phyloP scores from a whole-genome alignment of 2,113 vertebrate genomes.

The Mola mola region DNA sequence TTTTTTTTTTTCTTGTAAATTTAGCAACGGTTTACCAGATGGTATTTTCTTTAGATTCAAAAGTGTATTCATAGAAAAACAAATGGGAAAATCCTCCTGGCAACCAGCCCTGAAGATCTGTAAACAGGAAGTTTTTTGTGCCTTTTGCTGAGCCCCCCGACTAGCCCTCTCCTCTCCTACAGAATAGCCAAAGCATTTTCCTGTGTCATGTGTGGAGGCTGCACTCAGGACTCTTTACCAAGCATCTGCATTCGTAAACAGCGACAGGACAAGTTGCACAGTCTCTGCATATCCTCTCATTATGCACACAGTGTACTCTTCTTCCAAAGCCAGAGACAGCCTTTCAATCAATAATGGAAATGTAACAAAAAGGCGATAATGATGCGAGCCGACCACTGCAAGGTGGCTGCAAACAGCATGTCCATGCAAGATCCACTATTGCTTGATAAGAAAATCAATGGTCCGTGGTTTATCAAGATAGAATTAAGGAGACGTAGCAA shows the following conservation, averaged over 20 bases:
- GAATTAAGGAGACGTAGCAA: background rate
- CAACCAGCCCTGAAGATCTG: too few species aligned
- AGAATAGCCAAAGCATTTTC: background rate
- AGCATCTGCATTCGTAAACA: too few species aligned
- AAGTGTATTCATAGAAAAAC: too few species aligned
- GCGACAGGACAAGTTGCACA: too few species aligned
- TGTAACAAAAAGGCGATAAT: constrained; percentile 15
- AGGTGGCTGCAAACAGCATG: constrained; percentile 5
- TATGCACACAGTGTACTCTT: constrained; percentile 2
- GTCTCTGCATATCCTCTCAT: background rate
- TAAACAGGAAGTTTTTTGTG: constrained; percentile 17
- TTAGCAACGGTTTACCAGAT: constrained; percentile 6
- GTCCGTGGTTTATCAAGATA: background rate
- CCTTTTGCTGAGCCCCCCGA: background rate
- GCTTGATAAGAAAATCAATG: background rate
- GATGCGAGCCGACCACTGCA: background rate
- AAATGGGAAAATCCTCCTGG: constrained; percentile 8
- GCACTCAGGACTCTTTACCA: too few species aligned
- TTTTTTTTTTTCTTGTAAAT: too few species aligned
- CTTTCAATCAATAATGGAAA: constrained; percentile 57
- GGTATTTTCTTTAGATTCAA: constrained; percentile 18
- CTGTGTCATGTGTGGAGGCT: too few species aligned
- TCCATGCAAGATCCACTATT: background rate
- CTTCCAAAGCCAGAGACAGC: constrained; percentile 13
- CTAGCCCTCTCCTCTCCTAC: background rate